A percentile compares a stretch with the other conserved stretches of the same genome.
phyloP scores from a whole-genome alignment of 2,797 vertebrate genomes.

The Mionectes olivaceus region DNA sequence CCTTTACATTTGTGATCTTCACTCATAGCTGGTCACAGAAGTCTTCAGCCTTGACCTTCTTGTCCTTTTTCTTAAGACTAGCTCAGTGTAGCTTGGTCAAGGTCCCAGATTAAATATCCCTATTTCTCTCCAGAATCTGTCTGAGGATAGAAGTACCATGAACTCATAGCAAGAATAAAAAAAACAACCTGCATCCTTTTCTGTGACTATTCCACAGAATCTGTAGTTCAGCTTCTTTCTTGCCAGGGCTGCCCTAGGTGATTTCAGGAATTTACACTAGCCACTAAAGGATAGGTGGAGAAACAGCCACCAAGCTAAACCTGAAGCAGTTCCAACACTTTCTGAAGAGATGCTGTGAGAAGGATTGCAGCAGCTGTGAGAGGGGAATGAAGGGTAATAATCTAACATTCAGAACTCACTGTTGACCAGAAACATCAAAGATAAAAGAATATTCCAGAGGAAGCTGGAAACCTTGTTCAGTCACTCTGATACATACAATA shows the following conservation, averaged over 20 bases:
- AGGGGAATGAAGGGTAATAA: background rate
- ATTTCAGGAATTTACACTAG: background rate
- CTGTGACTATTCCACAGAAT: background rate
- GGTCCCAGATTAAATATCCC: background rate
- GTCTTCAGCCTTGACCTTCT: background rate
- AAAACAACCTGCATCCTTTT: background rate
- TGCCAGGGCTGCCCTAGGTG: background rate
- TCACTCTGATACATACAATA: background rate
- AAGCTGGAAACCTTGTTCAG: background rate
- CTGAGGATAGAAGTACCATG: background rate
- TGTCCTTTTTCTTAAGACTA: background rate
- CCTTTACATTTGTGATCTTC: background rate
- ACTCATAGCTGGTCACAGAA: background rate
- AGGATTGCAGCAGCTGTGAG: background rate
- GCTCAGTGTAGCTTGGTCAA: background rate
- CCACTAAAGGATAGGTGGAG: background rate
- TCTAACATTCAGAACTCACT: background rate
- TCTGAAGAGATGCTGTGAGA: background rate
- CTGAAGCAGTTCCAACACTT: background rate
- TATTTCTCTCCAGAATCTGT: background rate
- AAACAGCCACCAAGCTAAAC: background rate
- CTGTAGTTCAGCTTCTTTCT: background rate
- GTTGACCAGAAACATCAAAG: background rate
- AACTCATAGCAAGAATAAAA: background rate
- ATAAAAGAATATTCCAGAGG: background rate